These are phyloP conservation scores for Trichogramma evanescens DNA, from an alignment of 2,888 invertebrate species.

Conservation along the genomic window DNA sequence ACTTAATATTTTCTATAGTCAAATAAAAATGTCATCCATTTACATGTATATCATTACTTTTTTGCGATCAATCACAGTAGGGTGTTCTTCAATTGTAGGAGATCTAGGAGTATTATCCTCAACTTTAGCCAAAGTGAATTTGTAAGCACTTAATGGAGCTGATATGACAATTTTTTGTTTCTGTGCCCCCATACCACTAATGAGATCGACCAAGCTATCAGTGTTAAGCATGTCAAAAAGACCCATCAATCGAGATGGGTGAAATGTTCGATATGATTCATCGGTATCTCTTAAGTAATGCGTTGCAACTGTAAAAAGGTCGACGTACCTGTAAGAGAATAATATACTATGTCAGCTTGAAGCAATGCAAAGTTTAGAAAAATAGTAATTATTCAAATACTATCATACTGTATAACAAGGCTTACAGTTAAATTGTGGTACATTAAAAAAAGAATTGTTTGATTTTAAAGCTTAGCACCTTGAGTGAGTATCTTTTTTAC, in stretches of 20 bases:
- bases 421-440: too few species aligned
- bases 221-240: constrained; percentile 72
- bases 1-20: background rate
- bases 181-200: constrained; percentile 64
- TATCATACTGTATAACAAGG: too few species aligned
- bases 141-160: constrained; percentile 62
- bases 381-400: too few species aligned
- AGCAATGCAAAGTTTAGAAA: too few species aligned
- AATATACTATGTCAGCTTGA: background rate
- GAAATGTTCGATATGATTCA: constrained; percentile 57
- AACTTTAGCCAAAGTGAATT: constrained; percentile 60
- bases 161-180: constrained; percentile 65
- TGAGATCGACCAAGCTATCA: constrained; percentile 69
- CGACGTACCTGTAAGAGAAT: constrained; percentile 49
- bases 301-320: constrained; percentile 63
- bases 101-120: constrained; percentile 65
- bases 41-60: constrained; percentile 42
- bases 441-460: too few species aligned
- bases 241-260: constrained; percentile 68
- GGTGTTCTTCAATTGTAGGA: constrained; percentile 54
- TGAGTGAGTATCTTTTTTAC: too few species aligned
- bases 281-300: constrained; percentile 61
- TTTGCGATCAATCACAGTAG: constrained; percentile 54
- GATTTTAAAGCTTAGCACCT: too few species aligned
- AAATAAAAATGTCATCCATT: background rate